Evolutionary conservation across 2,888 invertebrate species (phyloP).

Genomic region (Chalcosyrphus nemorum): DNA sequence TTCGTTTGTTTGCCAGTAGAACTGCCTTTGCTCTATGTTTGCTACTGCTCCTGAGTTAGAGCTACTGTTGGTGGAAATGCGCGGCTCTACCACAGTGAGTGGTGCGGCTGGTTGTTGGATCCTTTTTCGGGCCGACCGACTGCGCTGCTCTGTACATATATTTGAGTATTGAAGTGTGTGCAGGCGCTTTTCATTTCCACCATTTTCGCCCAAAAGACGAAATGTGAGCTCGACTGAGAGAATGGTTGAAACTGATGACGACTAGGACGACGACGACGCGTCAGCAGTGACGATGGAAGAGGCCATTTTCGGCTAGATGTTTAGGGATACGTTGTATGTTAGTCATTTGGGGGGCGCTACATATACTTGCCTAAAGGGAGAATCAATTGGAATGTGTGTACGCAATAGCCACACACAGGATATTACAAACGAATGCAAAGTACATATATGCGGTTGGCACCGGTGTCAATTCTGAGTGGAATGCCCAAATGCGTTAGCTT

Average conservation of each 20-base stretch:
- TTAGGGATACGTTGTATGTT: constrained; percentile 30
- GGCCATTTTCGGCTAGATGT: constrained; percentile 52
- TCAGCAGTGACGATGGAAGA: constrained; percentile 59
- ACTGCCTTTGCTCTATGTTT: constrained; percentile 13
- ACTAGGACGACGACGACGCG: constrained; percentile 51
- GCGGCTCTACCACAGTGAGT: constrained; percentile 40
- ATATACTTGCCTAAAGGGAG: constrained; percentile 17
- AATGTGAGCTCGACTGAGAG: constrained; percentile 32
- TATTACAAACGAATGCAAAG: constrained; percentile 59
- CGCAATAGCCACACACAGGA: constrained; percentile 47
- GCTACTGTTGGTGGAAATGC: constrained; percentile 37
- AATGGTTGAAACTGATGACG: constrained; percentile 51
- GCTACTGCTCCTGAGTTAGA: constrained; percentile 17
- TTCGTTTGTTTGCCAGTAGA: constrained; percentile 31
- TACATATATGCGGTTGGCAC: constrained; percentile 50
- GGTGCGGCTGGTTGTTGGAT: constrained; percentile 24
- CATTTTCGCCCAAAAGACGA: constrained; percentile 62
- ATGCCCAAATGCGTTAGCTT: constrained; percentile 13
- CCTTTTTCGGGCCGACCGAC: constrained; percentile 38
- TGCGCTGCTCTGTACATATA: constrained; percentile 9
- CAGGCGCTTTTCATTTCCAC: constrained; percentile 53
- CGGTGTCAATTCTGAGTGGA: constrained; percentile 45
- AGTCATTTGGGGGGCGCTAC: constrained; percentile 22
- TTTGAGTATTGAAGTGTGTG: constrained; percentile 56
- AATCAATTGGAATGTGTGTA: constrained; percentile 35